Base-by-base conservation (phyloP, 2,113 vertebrate genomes). In the Aix galericulata region DNA sequence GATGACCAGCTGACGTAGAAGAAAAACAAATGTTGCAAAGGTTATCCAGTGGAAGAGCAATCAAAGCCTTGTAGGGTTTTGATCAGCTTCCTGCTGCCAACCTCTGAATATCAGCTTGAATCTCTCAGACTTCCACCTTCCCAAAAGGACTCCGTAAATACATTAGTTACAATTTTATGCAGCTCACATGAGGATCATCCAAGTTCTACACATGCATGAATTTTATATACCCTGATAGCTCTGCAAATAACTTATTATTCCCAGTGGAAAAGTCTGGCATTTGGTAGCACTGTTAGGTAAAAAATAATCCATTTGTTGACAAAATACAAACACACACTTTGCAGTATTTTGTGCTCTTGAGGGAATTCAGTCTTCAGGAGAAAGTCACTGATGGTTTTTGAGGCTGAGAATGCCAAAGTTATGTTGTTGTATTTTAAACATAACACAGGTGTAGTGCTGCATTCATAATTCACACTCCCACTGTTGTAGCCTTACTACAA, bases 1-100 rank as follows among this genome's bases (percentile, higher is more conserved):
- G 60, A 68, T 27, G 80, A 73, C 59, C 55, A 60, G 38, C 22
- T 74, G 75, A 74, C 14, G 9, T 48, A 63, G 55, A 87, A 89
- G 36, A 84, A 82, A 92, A 87, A 29, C 17, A 66, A 85, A 15
- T 10, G 13, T 55, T 62, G 27, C 26, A 17, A 13, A 62, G 34
- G 12, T 10, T 10, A 67, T 80, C 55, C 38, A 66, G 7, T 10
- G 22, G 73, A 90, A 59, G 36, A 42, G 13, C 2, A 1, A 94
- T 77, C 38, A 93, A 94, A 95, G 38, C 29, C 86, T 88, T 68
- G 15, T 32, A 60, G 42, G 25, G 22, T 64, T 96, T 94, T 94
- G 73, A 87, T 78, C 22, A 0, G 18, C 29, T 71, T 90, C 55
- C 68, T 74, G 44, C 67, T 69, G 72, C 31, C 1, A 3, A 20